Evolutionary conservation across 2,113 vertebrate species (phyloP).

Genomic region (Mola mola): DNA sequence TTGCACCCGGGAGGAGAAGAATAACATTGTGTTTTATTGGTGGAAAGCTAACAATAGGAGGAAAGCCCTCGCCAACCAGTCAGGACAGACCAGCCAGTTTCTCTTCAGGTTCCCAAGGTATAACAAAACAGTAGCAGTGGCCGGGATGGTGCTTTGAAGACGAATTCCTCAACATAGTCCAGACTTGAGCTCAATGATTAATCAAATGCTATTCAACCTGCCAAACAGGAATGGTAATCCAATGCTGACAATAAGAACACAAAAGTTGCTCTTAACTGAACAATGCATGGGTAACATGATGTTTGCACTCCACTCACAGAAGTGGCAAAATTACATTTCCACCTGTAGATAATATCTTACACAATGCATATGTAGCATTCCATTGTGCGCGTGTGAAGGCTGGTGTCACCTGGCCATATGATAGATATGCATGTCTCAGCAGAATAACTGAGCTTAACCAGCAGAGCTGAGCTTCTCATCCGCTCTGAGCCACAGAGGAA

Average conservation of each 20-base stretch:
- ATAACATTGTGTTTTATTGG: slow-evolving; percentile 71
- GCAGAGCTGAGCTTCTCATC: slow-evolving; percentile 57
- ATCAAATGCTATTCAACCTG: slow-evolving; percentile 29
- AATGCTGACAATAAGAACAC: slow-evolving; percentile 3
- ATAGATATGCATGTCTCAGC: slow-evolving; percentile 60
- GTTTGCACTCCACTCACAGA: slow-evolving; percentile 11
- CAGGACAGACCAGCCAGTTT: slow-evolving; percentile 43
- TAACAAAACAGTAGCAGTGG: slow-evolving; percentile 30
- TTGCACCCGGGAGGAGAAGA: slow-evolving; percentile 70
- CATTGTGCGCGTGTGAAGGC: slow-evolving; percentile 7
- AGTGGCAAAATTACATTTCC: slow-evolving; percentile 3
- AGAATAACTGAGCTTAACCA: slow-evolving; percentile 48
- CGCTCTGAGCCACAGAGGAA: slow-evolving; percentile 64
- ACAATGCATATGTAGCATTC: not conserved
- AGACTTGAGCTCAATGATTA: slow-evolving; percentile 30
- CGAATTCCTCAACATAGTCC: slow-evolving; percentile 26
- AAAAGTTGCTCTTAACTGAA: slow-evolving; percentile 18
- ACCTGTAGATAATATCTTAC: slow-evolving; percentile 4
- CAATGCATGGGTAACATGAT: slow-evolving; percentile 14
- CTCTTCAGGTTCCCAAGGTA: slow-evolving; percentile 62
- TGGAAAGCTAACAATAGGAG: slow-evolving; percentile 81
- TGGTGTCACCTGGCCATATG: slow-evolving; percentile 50
- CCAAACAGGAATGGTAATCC: slow-evolving; percentile 26
- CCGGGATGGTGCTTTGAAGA: slow-evolving; percentile 34
- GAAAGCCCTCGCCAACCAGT: slow-evolving; percentile 71